Evolutionary conservation across 2,888 invertebrate genomes (phyloP).

Genomic region (Theodoxus fluviatilis): DNA sequence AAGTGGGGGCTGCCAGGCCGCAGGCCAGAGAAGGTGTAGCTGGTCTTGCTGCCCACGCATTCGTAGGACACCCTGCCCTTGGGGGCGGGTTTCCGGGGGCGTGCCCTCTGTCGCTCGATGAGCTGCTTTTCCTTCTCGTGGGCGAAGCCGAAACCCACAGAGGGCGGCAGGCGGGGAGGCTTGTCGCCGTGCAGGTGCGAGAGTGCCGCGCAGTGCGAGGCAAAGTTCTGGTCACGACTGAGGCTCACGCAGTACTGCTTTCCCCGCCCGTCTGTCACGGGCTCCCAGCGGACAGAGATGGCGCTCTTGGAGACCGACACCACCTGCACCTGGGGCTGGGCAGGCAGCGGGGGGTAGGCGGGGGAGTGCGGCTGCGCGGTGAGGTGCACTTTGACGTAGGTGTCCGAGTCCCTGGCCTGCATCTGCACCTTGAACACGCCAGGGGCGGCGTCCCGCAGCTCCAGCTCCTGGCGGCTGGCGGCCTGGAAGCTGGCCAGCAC

Average conservation of each 20-base stretch:
- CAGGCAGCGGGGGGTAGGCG: slow-evolving; percentile 42
- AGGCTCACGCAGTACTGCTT: slow-evolving; percentile 69
- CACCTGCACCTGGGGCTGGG: slow-evolving; percentile 37
- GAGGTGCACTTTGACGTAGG: slow-evolving; percentile 50
- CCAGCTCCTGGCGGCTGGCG: too few species aligned
- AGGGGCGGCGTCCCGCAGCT: neutral
- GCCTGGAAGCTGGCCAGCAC: too few species aligned
- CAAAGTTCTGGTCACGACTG: slow-evolving; percentile 67
- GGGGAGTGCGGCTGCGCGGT: slow-evolving; percentile 45
- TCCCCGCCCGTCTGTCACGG: too few species aligned
- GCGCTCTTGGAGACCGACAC: too few species aligned
- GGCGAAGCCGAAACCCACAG: slow-evolving; percentile 57
- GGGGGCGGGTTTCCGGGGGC: slow-evolving; percentile 41
- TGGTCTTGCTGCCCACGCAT: slow-evolving; percentile 69
- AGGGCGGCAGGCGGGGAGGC: slow-evolving; percentile 50
- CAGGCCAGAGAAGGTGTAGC: slow-evolving; percentile 68
- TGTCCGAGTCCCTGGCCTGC: slow-evolving; percentile 47
- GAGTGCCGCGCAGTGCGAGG: slow-evolving; percentile 68
- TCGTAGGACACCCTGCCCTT: slow-evolving; percentile 61
- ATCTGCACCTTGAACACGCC: slow-evolving; percentile 54
- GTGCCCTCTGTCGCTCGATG: slow-evolving; percentile 37
- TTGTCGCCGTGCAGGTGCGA: slow-evolving; percentile 62
- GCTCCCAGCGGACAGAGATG: too few species aligned
- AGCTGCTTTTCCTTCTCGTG: slow-evolving; percentile 47
- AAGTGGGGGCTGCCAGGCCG: slow-evolving; percentile 68